phyloP scores from a whole-genome alignment of 2,113 vertebrate genomes.

The Podarcis cretensis region DNA sequence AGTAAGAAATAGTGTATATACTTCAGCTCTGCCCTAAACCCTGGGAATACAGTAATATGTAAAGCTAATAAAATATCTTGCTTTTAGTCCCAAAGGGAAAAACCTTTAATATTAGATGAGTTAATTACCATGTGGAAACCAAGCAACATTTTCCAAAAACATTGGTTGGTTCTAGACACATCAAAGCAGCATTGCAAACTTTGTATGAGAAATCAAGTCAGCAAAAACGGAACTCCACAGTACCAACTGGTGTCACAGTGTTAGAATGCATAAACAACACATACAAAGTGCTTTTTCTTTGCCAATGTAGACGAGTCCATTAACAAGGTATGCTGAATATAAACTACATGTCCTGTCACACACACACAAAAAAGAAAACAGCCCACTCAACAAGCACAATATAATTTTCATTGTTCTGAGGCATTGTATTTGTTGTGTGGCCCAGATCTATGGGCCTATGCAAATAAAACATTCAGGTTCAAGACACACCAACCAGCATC shows the following conservation, averaged over 20 bases:
- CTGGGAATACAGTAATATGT: background rate
- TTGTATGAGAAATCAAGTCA: too few relatives aligned
- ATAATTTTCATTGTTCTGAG: slow-evolving; percentile 63
- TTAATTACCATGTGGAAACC: background rate
- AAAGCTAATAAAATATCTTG: background rate
- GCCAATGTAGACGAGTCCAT: too few relatives aligned
- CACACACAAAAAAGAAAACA: slow-evolving; percentile 57
- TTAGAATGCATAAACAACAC: too few relatives aligned
- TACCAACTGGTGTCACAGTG: too few relatives aligned
- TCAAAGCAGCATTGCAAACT: too few relatives aligned
- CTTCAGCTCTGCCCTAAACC: background rate
- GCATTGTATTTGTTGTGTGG: slow-evolving; percentile 18
- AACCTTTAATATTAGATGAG: background rate
- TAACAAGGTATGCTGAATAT: background rate
- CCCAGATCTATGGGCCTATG: background rate
- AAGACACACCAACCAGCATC: slow-evolving; percentile 55
- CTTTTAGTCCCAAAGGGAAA: background rate
- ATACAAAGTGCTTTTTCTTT: too few relatives aligned
- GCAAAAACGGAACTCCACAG: too few relatives aligned
- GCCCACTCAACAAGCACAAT: slow-evolving; percentile 42
- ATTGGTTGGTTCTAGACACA: background rate
- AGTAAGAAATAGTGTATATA: background rate
- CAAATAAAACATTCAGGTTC: slow-evolving; percentile 41
- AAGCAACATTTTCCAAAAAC: background rate
- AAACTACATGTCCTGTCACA: slow-evolving; percentile 39